Conservation (phyloP, 1,140 invertebrate genomes). For the Drosophila sechellia region DNA sequence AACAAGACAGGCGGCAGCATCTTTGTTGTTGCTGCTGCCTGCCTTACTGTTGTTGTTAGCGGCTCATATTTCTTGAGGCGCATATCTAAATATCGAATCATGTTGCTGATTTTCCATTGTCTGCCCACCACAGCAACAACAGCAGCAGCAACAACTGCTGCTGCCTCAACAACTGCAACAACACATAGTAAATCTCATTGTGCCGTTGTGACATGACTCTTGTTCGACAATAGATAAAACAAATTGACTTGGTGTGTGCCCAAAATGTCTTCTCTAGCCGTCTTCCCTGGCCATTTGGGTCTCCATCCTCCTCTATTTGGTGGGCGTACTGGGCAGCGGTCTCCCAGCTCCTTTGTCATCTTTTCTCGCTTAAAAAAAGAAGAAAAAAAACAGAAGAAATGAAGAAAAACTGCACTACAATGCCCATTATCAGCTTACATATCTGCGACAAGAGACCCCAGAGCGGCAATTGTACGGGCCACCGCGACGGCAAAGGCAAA, state of each 20-base stretch:
- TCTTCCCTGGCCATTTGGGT: constrained; percentile 35
- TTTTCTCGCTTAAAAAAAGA: constrained; percentile 36
- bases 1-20: constrained; percentile 48
- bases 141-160: constrained; percentile 17
- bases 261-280: constrained; percentile 81
- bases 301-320: constrained; percentile 38
- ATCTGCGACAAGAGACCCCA: constrained; percentile 61
- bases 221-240: constrained; percentile 84
- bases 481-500: constrained; percentile 35
- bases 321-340: constrained; percentile 62
- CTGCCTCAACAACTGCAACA: constrained; percentile 47
- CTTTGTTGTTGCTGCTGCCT: constrained; percentile 66
- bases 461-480: constrained; percentile 46
- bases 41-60: constrained; percentile 65
- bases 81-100: constrained; percentile 82
- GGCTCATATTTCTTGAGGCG: constrained; percentile 80
- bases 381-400: neutral
- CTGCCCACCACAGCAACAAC: constrained; percentile 29
- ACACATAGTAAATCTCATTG: constrained; percentile 80
- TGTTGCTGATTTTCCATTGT: constrained; percentile 81
- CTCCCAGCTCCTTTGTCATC: constrained; percentile 70
- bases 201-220: constrained; percentile 82
- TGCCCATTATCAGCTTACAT: constrained; percentile 73
- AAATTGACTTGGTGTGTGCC: constrained; percentile 84
- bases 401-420: constrained; percentile 66